Evolutionary conservation across 2,797 vertebrate genomes (phyloP), one percentile per base, ranked within the genome.

Genomic region (Pseudochaenichthys georgianus): DNA sequence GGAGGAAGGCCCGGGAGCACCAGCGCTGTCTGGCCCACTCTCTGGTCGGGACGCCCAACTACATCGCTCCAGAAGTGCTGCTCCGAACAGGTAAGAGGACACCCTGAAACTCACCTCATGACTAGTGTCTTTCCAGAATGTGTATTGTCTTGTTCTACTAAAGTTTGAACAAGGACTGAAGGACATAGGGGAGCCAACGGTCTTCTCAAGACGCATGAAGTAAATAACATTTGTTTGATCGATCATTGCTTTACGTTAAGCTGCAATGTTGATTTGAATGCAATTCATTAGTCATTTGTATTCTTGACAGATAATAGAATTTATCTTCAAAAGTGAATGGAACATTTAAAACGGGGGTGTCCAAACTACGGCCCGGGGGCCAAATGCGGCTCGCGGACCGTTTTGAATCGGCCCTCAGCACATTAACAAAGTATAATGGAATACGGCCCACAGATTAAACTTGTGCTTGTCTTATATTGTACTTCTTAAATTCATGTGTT

Each of bases 1-100:
- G 97, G 53, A 91, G 98, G 64, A 97, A 98, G 21, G 98, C 98
- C 0, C 95, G 97, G 73, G 97, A 99, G 82, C 98, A 99, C 87
- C 98, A 99, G 82, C 97, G 98, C 60, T 99, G 98, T 71, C 84
- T 99, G 89, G 98, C 98, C 4, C 98, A 99, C 82, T 99, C 98
- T 0, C 94, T 99, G 42, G 98, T 99, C 43, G 98, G 98, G 74
- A 99, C 98, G 0, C 98, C 98, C 34, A 99, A 99, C 90, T 99
- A 99, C 55, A 99, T 99, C 1, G 98, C 98, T 0, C 98, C 98
- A 2, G 98, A 99, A 65, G 98, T 99, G 6, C 88, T 99, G 78
- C 87, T 99, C 13, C 93, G 97, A 65, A 99, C 97, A 94, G 98
- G 98, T 99, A 89, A 0, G 13, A 38, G 28, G n/a, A 2, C 9